Percentiles rank a stretch among this genome's conserved stretches.
Evolutionary conservation across 1,140 invertebrate genomes (phyloP).

Genomic region (Mercenaria mercenaria): DNA sequence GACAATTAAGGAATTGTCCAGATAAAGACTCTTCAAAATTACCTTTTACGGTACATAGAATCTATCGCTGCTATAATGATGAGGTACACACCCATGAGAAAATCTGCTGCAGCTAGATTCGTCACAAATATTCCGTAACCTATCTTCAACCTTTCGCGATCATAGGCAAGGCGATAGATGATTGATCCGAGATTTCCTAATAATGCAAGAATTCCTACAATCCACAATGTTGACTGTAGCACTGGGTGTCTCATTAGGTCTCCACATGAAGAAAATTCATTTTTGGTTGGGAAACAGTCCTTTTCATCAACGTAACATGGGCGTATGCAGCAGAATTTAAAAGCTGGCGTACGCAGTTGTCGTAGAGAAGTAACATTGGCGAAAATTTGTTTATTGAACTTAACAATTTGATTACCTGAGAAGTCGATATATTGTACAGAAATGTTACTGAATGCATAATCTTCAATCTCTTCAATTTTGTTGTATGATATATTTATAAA

Average conservation of each 20-base stretch:
- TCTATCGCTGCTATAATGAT: conserved; percentile 79
- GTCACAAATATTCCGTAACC: conserved; percentile 74
- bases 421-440: conserved; percentile 65
- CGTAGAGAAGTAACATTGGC: conserved; percentile 39
- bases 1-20: background rate
- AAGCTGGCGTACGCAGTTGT: conserved; percentile 65
- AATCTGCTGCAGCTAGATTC: conserved; percentile 78
- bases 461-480: conserved; percentile 43
- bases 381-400: conserved; percentile 63
- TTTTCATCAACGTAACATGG: conserved; percentile 52
- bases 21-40: conserved; percentile 22
- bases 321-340: conserved; percentile 73
- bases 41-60: conserved; percentile 72
- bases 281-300: conserved; percentile 65
- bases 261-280: conserved; percentile 75
- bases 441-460: conserved; percentile 51
- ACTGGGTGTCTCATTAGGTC: conserved; percentile 69
- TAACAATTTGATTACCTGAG: conserved; percentile 47
- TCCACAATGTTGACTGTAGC: conserved; percentile 73
- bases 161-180: conserved; percentile 46
- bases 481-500: conserved; percentile 49
- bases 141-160: conserved; percentile 50
- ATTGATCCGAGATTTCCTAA: conserved; percentile 71
- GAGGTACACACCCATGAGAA: conserved; percentile 82
- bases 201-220: conserved; percentile 70